Percentiles rank a stretch among this genome's conserved stretches.
phyloP scores from a whole-genome alignment of 92 coral and sea anemone species.

The Parazoanthus atlanticus region DNA sequence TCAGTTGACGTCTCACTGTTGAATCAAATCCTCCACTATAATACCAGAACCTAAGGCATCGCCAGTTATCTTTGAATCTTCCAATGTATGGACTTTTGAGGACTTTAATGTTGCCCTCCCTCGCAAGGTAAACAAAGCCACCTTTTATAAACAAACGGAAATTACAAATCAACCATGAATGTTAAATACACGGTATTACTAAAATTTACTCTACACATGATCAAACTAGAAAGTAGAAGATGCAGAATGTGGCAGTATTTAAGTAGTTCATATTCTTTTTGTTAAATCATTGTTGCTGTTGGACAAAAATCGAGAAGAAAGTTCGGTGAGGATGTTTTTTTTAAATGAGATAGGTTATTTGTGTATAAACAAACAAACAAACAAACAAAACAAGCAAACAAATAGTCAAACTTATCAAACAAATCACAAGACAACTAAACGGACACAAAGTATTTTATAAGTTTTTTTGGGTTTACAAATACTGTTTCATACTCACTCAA shows the following conservation, averaged over 20 bases:
- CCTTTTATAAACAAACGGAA: not conserved
- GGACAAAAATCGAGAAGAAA: not conserved
- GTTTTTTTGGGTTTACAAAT: not conserved
- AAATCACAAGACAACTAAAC: not conserved
- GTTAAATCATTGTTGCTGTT: too few species aligned
- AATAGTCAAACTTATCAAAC: not conserved
- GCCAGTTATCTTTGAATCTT: not conserved
- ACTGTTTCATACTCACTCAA: not conserved
- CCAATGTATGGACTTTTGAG: constrained; percentile 39
- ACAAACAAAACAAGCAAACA: not conserved
- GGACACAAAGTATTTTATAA: too few species aligned
- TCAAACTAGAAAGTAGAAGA: not conserved
- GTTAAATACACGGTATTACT: too few species aligned
- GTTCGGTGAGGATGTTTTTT: not conserved
- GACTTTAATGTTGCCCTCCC: constrained; percentile 6
- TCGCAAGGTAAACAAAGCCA: constrained; percentile 13
- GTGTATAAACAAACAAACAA: not conserved
- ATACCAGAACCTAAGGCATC: constrained; percentile 54
- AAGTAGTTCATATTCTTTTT: too few species aligned
- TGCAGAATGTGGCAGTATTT: not conserved
- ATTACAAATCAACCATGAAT: not conserved
- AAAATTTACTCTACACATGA: too few species aligned
- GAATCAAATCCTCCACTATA: constrained; percentile 45
- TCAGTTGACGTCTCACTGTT: constrained; percentile 35
- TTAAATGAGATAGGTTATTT: not conserved